Conservation (phyloP, 2,888 invertebrate species). For the Lasioglossum vierecki region DNA sequence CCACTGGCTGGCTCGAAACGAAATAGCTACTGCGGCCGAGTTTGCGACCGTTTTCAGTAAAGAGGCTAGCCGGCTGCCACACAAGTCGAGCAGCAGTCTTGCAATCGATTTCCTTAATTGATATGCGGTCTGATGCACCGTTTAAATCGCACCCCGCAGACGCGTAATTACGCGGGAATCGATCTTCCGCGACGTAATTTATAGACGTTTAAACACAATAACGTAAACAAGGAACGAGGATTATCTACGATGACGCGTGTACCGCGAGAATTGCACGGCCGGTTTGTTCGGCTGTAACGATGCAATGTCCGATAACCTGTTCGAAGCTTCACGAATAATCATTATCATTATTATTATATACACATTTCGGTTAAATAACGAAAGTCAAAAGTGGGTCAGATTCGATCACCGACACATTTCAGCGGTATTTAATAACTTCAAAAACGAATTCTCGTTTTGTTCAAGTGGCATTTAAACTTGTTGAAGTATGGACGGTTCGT, state of each 20-base stretch:
- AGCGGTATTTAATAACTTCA: background rate
- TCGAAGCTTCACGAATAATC: background rate
- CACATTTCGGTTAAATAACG: background rate
- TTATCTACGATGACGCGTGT: constrained; percentile 25
- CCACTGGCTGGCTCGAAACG: constrained; percentile 57
- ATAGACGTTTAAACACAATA: constrained; percentile 51
- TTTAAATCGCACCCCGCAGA: constrained; percentile 25
- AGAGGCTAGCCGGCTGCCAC: background rate
- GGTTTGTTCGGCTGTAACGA: constrained; percentile 29
- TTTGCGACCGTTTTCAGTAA: constrained; percentile 11
- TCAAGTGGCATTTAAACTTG: background rate
- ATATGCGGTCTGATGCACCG: background rate
- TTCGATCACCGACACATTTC: background rate
- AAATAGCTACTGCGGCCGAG: constrained; percentile 54
- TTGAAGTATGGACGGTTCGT: background rate
- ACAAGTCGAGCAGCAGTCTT: background rate
- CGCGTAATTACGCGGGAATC: constrained; percentile 45
- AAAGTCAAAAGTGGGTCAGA: background rate
- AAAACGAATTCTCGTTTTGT: background rate
- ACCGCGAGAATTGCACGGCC: constrained; percentile 11
- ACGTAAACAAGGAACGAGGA: constrained; percentile 40
- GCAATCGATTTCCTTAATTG: constrained; percentile 21
- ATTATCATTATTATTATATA: background rate
- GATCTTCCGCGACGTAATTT: constrained; percentile 51
- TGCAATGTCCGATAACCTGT: background rate